These are phyloP conservation scores for Machaerirhynchus nigripectus DNA, from an alignment of 2,113 vertebrate species.

Conservation along the genomic window DNA sequence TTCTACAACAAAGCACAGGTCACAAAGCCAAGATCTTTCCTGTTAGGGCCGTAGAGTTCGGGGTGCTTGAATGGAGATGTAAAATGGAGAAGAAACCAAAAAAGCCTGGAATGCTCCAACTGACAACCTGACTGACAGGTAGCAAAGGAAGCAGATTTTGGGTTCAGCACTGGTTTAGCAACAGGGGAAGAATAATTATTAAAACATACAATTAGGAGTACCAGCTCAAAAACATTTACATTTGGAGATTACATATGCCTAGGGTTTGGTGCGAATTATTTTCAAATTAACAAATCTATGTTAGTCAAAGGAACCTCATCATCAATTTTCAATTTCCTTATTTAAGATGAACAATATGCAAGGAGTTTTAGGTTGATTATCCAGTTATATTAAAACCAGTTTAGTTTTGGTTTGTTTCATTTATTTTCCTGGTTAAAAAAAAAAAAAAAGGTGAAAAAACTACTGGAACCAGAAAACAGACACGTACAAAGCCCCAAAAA, in stretches of 20 bases:
- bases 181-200: not conserved
- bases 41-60: rapidly evolving
- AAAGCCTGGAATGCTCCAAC: not conserved
- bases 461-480: not conserved
- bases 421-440: not conserved
- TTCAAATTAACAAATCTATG: not conserved
- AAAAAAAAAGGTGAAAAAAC: no score
- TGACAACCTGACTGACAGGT: no score
- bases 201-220: not conserved
- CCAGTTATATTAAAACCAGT: not conserved
- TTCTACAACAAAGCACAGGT: not conserved
- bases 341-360: not conserved
- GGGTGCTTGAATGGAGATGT: not conserved
- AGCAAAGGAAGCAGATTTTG: not conserved
- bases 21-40: not conserved
- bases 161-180: not conserved
- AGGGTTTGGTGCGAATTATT: not conserved
- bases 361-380: not conserved
- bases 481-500: not conserved
- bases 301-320: not conserved
- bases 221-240: not conserved
- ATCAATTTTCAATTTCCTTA: not conserved
- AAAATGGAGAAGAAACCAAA: not conserved
- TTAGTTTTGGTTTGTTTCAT: not conserved
- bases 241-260: not conserved